Evolutionary conservation across 2,888 invertebrate genomes (phyloP), one percentile per base, ranked within the genome.

Genomic region (Ophion slaviceki): DNA sequence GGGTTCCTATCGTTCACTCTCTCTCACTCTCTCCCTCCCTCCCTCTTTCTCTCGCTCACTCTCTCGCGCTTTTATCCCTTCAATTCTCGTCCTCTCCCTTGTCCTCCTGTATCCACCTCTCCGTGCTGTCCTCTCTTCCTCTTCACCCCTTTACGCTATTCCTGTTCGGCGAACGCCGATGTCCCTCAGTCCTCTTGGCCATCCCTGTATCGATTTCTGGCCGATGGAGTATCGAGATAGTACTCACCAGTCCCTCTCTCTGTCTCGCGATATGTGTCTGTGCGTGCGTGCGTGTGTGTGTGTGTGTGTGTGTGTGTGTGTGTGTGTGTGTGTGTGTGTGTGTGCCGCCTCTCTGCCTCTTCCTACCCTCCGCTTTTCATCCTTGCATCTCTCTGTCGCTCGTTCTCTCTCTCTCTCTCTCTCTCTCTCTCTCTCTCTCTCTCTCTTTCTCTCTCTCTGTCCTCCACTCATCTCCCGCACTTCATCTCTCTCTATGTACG

Each of bases 131-230:
- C 64, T 53, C 61, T 45, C 57, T 8, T 62, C 64, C 70, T 28
- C 72, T 61, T 71, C 66, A 24, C 74, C 84, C 57, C 72, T 76
- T 57, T 45, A 67, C 78, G 47, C 67, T 61, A 81, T 78, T 77
- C 62, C 77, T 80, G 80, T 76, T 74, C 76, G 75, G 57, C 68
- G 86, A 83, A 83, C 86, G 80, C 59, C 85, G 84, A 80, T 74
- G 81, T 85, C 85, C 85, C 85, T 76, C 87, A 64, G 72, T 86
- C 88, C 87, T 88, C 86, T 88, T 88, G 87, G 82, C 86, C 89
- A 87, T 88, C 88, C 89, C 89, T 92, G 90, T 91, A 91, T 92
- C 92, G 90, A 92, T 92, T 90, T 92, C 90, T 91, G 90, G 74
- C 91, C 91, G 90, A 91, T 91, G 89, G 90, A 89, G 89, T 91